These are phyloP conservation scores for Eulemur rufifrons DNA, from an alignment of 2,113 vertebrate species.

Conservation along the genomic window DNA sequence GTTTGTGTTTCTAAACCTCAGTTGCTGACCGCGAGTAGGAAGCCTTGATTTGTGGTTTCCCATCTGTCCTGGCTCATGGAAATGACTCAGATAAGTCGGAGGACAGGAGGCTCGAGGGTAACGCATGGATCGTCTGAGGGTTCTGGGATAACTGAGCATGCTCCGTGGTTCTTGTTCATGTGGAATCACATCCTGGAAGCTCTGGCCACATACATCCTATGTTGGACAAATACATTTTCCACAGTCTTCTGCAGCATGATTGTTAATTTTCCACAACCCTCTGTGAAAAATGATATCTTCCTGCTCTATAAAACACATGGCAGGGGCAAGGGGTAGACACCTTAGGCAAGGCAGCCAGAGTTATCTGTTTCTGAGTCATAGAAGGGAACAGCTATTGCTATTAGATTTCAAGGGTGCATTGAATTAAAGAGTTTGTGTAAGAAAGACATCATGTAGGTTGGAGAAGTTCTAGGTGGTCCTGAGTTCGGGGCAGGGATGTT, in stretches of 20 bases:
- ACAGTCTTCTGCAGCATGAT: neutral
- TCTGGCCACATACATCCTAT: neutral
- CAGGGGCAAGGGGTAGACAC: accelerated
- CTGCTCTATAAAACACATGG: neutral
- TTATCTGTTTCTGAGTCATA: neutral
- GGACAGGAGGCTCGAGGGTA: neutral
- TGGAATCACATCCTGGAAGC: neutral
- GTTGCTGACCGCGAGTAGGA: neutral
- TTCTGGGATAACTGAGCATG: neutral
- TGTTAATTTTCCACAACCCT: neutral
- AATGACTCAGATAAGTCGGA: conserved; percentile 11
- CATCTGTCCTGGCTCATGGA: neutral
- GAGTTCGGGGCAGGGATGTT: neutral
- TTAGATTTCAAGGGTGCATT: neutral
- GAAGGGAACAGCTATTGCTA: neutral
- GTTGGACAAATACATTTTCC: neutral
- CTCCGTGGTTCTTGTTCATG: neutral
- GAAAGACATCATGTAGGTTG: neutral
- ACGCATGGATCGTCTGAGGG: neutral
- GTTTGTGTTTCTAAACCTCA: conserved; percentile 16
- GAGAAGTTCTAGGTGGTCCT: neutral
- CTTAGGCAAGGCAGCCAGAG: neutral
- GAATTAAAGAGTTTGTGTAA: neutral
- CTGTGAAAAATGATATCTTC: neutral
- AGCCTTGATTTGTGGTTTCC: conserved; percentile 28